Base-by-base conservation (phyloP, 64 coral and sea anemone species). In the Catalaphyllia jardinei region DNA sequence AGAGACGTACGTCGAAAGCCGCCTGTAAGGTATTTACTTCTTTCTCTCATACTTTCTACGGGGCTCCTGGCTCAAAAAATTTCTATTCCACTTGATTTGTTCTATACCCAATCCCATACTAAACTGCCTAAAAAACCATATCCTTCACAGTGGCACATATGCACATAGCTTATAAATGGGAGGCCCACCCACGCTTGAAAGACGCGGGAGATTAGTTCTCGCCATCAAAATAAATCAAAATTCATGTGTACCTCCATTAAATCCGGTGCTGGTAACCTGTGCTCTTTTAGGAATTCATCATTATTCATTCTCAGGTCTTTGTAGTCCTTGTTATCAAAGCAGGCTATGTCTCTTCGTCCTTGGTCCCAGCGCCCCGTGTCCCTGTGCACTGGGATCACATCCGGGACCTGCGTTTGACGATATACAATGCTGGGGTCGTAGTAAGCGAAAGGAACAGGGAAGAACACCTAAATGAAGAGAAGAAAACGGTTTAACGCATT, bases 261-360 rank as follows among this genome's bases (percentile, higher is more conserved):
- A 1, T 89, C 88, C 76, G 75, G 60, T 51, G 75, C 54, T 46
- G 86, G 88, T 29, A 69, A 82, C 7, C 57, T 52, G 16, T 86
- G 63, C 22, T 99, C 97, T 76, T 91, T 87, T 14, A 99, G 54
- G 71, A 99, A 99, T 1, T 94, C 87, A 16, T 99, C 67, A 30
- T 78, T 90, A 27, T 93, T 85, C 6, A 99, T 60, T 13, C 97
- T 88, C 20, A 90, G 89, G 15, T 99, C 94, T 67, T 99, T 99
- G 76, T 99, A 99, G 83, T 99, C 97, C 59, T 95, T 93, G 78
- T 99, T 99, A 74, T 95, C 92, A 33, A 99, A 99, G 67, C 97
- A 99, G 10, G 89, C 94, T 62, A 95, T 78, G 24, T 95, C 63
- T 57, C 90, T 91, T 55, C 74, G 67, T 7, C 86, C 72, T 27